Percentiles rank a stretch among this genome's conserved stretches.
These are phyloP conservation scores for Rhaphigaster nebulosa DNA, from an alignment of 2,888 invertebrate genomes.

Conservation along the genomic window DNA sequence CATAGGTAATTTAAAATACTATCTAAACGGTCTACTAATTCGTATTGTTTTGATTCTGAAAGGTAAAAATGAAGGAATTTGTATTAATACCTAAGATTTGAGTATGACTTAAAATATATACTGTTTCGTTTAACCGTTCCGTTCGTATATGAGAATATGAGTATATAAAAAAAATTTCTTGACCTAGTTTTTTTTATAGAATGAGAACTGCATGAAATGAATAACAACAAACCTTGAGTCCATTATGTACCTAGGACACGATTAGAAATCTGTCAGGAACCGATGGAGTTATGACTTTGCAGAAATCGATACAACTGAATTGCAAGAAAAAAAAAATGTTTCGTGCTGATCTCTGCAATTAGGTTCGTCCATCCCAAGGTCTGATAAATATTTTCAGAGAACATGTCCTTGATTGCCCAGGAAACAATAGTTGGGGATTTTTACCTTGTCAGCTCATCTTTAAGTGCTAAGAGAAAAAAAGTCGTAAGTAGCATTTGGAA, in stretches of 20 bases:
- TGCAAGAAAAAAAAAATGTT: slow-evolving; percentile 4
- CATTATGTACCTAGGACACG: background rate
- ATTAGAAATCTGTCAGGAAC: background rate
- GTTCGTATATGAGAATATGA: too few relatives aligned
- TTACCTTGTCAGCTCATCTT: background rate
- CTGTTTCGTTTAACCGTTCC: too few relatives aligned
- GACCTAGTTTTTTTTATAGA: background rate
- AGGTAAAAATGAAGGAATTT: too few relatives aligned
- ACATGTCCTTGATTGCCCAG: background rate
- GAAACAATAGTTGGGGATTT: slow-evolving; percentile 4
- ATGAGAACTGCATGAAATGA: background rate
- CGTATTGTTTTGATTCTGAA: too few relatives aligned
- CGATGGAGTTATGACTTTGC: slow-evolving; percentile 1
- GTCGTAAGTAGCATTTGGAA: background rate
- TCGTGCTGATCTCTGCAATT: background rate
- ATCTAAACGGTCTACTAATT: too few relatives aligned
- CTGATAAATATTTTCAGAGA: slow-evolving; percentile 18
- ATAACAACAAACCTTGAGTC: background rate
- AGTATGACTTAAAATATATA: too few relatives aligned
- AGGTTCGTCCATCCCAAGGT: background rate
- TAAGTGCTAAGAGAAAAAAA: background rate
- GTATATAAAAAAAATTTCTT: background rate
- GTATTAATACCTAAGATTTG: too few relatives aligned
- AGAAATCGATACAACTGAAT: slow-evolving; percentile 8
- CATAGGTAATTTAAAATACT: too few relatives aligned